These are phyloP conservation scores for Drosophila ezoana DNA, from an alignment of 2,888 invertebrate species.

Conservation along the genomic window DNA sequence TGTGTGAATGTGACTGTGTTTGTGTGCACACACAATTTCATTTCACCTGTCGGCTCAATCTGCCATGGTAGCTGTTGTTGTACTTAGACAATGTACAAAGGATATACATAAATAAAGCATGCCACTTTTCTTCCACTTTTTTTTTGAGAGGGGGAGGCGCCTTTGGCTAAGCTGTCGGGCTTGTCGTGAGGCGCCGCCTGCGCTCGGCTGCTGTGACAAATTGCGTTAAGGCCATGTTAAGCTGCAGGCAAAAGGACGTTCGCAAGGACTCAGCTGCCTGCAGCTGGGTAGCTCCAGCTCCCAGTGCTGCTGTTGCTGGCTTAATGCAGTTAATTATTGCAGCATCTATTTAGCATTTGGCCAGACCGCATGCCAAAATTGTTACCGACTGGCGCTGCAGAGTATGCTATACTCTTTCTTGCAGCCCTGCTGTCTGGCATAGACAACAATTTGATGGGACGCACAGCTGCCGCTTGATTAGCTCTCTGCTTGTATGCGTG, in stretches of 20 bases:
- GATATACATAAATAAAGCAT: conserved; percentile 43
- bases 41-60: conserved; percentile 73
- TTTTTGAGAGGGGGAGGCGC: conserved; percentile 4
- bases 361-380: conserved; percentile 22
- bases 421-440: conserved; percentile 19
- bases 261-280: conserved; percentile 21
- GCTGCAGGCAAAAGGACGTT: conserved; percentile 54
- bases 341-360: conserved; percentile 65
- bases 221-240: conserved; percentile 75
- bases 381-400: conserved; percentile 41
- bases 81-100: conserved; percentile 35
- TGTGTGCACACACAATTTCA: conserved; percentile 53
- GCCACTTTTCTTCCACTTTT: conserved; percentile 3
- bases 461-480: conserved; percentile 70
- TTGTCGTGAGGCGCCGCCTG: conserved; percentile 5
- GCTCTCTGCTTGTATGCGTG: conserved; percentile 31
- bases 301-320: conserved; percentile 25
- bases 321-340: conserved; percentile 75
- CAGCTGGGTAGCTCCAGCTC: conserved; percentile 13
- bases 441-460: conserved; percentile 42
- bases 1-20: background rate
- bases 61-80: conserved; percentile 35
- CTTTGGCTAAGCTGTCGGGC: conserved; percentile 43
- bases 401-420: conserved; percentile 33
- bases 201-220: conserved; percentile 65